These are phyloP conservation scores for Lycia hirtaria DNA, from an alignment of 2,888 invertebrate species.

Conservation along the genomic window DNA sequence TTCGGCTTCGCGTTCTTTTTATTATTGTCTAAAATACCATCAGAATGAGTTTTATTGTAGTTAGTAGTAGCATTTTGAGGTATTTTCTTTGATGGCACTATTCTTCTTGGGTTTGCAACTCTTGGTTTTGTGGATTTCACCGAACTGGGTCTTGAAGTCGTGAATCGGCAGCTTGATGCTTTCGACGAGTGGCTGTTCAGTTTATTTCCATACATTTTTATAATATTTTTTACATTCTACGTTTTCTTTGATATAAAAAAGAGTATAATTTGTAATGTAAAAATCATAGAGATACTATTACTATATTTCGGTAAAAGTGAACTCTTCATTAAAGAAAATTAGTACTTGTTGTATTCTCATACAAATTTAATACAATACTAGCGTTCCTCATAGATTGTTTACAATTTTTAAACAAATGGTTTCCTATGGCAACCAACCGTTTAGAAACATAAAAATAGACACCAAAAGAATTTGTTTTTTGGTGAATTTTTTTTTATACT, in stretches of 20 bases:
- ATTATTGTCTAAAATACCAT: constrained; percentile 48
- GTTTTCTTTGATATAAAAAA: too few species aligned
- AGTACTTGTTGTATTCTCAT: too few species aligned
- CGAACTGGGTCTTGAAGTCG: constrained; percentile 30
- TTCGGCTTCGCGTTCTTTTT: constrained; percentile 44
- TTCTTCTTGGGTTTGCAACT: constrained; percentile 52
- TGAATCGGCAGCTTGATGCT: constrained; percentile 29
- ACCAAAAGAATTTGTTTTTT: neutral
- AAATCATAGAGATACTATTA: too few species aligned
- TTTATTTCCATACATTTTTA: constrained; percentile 33
- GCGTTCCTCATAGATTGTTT: too few species aligned
- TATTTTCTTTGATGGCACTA: constrained; percentile 55
- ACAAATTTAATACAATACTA: too few species aligned
- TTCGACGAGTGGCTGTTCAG: constrained; percentile 27
- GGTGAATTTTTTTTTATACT: too few species aligned
- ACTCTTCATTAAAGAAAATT: too few species aligned
- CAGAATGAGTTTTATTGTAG: constrained; percentile 60
- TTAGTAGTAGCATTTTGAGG: constrained; percentile 35
- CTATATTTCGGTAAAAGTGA: too few species aligned
- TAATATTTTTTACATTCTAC: constrained; percentile 26
- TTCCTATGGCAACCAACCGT: too few species aligned
- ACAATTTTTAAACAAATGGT: too few species aligned
- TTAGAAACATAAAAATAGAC: too few species aligned
- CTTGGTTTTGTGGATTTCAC: constrained; percentile 39
- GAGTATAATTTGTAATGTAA: too few species aligned